A percentile compares a stretch with the other conserved stretches of the same genome.
These are phyloP conservation scores for Deilephila elpenor DNA, from an alignment of 2,888 invertebrate species.

Conservation along the genomic window DNA sequence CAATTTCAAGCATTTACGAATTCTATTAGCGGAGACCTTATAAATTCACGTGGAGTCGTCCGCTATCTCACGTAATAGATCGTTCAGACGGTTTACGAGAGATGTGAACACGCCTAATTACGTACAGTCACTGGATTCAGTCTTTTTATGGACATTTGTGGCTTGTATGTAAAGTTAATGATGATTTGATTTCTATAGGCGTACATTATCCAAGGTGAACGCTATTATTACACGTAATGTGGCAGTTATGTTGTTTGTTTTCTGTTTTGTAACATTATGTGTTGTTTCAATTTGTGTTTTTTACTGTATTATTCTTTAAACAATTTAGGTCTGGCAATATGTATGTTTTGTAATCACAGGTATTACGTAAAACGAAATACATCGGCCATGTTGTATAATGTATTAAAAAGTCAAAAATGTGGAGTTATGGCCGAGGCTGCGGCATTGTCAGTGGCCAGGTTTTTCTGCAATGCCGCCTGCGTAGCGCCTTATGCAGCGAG, in stretches of 20 bases:
- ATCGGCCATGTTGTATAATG: constrained; percentile 30
- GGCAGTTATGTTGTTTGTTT: neutral
- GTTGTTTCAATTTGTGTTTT: neutral
- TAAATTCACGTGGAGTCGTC: neutral
- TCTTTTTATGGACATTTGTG: constrained; percentile 17
- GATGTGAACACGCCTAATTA: neutral
- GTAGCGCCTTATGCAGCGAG: constrained; percentile 69
- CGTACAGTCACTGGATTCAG: constrained; percentile 7
- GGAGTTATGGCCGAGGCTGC: constrained; percentile 56
- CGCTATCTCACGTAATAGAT: neutral
- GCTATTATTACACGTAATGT: constrained; percentile 29
- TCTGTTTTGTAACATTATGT: neutral
- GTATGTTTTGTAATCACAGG: neutral
- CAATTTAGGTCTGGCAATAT: neutral
- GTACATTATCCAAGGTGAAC: constrained; percentile 1
- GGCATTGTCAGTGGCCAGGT: constrained; percentile 69
- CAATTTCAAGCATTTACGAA: constrained; percentile 15
- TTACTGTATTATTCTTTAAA: too few relatives aligned
- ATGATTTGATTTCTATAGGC: constrained; percentile 11
- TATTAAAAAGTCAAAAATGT: constrained; percentile 62
- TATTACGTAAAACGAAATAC: constrained; percentile 11
- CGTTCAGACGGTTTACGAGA: neutral
- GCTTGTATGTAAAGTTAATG: constrained; percentile 15
- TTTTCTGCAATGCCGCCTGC: constrained; percentile 49
- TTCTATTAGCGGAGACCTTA: constrained; percentile 13